Conservation (phyloP, 2,888 invertebrate genomes). For the Achlya flavicornis region DNA sequence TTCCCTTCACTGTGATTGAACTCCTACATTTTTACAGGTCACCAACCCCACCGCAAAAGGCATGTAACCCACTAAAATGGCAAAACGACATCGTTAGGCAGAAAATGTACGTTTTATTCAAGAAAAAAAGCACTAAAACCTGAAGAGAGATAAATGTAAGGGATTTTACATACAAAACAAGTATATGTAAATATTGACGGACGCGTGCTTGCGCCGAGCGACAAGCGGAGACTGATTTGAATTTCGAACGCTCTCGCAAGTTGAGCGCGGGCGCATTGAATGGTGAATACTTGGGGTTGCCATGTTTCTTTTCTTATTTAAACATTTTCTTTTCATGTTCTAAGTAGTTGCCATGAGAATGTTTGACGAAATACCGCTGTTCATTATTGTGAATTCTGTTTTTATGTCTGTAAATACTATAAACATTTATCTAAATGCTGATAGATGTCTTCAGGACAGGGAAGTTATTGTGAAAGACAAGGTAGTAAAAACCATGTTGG, state of each 20-base stretch:
- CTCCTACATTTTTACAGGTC: constrained; percentile 19
- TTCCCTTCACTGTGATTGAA: constrained; percentile 36
- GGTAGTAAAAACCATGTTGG: no score
- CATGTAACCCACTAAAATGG: constrained; percentile 53
- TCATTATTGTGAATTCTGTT: no score
- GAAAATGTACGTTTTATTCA: constrained; percentile 63
- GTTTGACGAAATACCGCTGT: not conserved
- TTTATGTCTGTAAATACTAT: no score
- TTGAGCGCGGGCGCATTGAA: constrained; percentile 71
- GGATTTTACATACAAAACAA: constrained; percentile 64
- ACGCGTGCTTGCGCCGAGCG: constrained; percentile 59
- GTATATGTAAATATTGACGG: constrained; percentile 73
- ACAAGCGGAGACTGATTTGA: constrained; percentile 78
- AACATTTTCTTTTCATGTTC: not conserved
- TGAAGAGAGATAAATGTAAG: constrained; percentile 53
- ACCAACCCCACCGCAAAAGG: constrained; percentile 33
- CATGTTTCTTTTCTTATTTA: constrained; percentile 26
- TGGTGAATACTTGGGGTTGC: constrained; percentile 63
- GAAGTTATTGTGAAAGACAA: not conserved
- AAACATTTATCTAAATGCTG: no score
- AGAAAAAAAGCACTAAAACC: constrained; percentile 46
- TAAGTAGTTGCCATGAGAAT: not conserved
- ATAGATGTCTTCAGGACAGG: not conserved
- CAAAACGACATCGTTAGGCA: constrained; percentile 70
- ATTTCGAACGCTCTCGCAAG: constrained; percentile 65